phyloP scores from a whole-genome alignment of 2,888 invertebrate species.

The Hylaea fasciaria region DNA sequence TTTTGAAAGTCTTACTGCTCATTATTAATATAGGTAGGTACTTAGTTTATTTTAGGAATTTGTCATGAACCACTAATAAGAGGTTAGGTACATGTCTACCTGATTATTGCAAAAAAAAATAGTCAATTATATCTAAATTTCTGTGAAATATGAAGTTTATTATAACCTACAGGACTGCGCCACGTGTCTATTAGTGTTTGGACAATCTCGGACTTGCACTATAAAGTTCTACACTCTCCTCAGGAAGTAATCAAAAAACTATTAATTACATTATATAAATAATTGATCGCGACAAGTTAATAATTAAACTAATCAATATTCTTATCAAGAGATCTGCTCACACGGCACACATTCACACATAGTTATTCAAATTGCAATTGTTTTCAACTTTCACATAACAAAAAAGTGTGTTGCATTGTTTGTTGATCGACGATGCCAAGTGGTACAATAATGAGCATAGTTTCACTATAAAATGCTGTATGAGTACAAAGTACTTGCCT shows the following conservation, averaged over 20 bases:
- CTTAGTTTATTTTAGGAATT: too few relatives aligned
- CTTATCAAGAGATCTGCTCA: slow-evolving; percentile 45
- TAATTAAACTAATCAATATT: slow-evolving; percentile 39
- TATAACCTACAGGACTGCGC: too few relatives aligned
- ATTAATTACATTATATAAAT: background rate
- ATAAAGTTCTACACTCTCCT: background rate
- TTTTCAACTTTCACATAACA: slow-evolving; percentile 74
- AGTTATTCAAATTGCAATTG: slow-evolving; percentile 61
- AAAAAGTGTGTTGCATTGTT: slow-evolving; percentile 67
- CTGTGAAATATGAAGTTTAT: too few relatives aligned
- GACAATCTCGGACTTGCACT: too few relatives aligned
- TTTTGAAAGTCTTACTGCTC: too few relatives aligned
- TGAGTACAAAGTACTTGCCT: background rate
- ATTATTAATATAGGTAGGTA: too few relatives aligned
- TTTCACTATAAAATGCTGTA: slow-evolving; percentile 48
- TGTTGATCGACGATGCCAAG: slow-evolving; percentile 52
- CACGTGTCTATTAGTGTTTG: too few relatives aligned
- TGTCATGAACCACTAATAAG: too few relatives aligned
- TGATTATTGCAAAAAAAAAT: too few relatives aligned
- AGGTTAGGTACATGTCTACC: too few relatives aligned
- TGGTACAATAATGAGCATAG: slow-evolving; percentile 29
- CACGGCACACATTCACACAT: slow-evolving; percentile 42
- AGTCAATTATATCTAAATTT: too few relatives aligned
- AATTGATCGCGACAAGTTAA: background rate
- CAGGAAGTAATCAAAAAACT: background rate